Conservation (phyloP, 2,113 vertebrate species). For the Podocnemis expansa region DNA sequence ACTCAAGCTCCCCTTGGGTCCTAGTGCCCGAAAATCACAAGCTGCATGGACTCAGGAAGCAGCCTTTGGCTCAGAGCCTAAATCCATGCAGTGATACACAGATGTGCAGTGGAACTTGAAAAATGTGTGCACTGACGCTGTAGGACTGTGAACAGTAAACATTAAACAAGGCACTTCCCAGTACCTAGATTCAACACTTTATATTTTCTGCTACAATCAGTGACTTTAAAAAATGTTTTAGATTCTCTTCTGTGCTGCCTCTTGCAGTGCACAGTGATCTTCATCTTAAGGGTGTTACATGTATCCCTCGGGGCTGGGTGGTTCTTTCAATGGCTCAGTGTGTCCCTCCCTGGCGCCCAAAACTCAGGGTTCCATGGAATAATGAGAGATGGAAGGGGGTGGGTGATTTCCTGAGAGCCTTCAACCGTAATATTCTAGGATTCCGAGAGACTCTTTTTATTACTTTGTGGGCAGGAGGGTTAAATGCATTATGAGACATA, state of each 20-base stretch:
- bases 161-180: neutral
- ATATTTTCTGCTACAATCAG: neutral
- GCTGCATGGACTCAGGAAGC: conserved; percentile 60
- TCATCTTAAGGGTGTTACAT: neutral
- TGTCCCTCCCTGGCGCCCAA: neutral
- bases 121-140: neutral
- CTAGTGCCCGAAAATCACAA: conserved; percentile 63
- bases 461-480: neutral
- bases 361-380: neutral
- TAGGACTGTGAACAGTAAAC: neutral
- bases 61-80: conserved; percentile 51
- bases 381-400: neutral
- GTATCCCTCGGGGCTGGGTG: neutral
- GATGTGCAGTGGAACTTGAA: conserved; percentile 59
- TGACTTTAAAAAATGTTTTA: neutral
- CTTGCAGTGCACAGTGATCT: neutral
- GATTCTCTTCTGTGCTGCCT: neutral
- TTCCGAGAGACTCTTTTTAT: neutral
- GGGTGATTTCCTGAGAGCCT: too few species aligned
- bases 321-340: neutral
- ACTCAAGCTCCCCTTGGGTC: conserved; percentile 65
- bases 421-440: too few species aligned
- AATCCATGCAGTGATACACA: conserved; percentile 52
- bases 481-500: neutral
- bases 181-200: neutral